Conservation (phyloP, 2,888 invertebrate genomes). For the Scotopteryx bipunctaria region DNA sequence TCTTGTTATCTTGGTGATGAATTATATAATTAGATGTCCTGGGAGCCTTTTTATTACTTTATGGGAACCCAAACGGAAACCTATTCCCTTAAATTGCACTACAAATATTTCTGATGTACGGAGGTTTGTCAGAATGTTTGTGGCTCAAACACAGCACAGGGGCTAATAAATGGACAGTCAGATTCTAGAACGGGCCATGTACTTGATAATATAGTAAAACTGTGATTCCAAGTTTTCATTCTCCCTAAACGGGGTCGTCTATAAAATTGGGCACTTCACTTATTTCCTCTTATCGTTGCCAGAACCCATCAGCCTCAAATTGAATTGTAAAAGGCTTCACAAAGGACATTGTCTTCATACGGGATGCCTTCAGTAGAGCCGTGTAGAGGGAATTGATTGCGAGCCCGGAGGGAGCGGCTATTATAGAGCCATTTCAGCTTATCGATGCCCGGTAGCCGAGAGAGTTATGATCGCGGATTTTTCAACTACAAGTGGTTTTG, state of each 20-base stretch:
- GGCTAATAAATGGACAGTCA: not conserved
- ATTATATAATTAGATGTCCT: slow-evolving; percentile 7
- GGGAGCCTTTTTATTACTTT: not conserved
- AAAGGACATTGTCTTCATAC: slow-evolving; percentile 31
- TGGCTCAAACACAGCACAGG: no score
- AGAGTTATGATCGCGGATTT: slow-evolving; percentile 24
- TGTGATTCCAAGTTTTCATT: slow-evolving; percentile 14
- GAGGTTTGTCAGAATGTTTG: no score
- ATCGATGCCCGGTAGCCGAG: slow-evolving; percentile 39
- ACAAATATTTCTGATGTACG: no score
- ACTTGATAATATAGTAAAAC: slow-evolving; percentile 1
- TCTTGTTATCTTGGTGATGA: slow-evolving; percentile 1
- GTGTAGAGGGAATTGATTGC: slow-evolving; percentile 43
- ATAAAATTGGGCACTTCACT: slow-evolving; percentile 22
- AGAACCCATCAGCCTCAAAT: slow-evolving; percentile 24
- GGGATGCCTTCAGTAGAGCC: slow-evolving; percentile 20
- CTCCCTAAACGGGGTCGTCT: slow-evolving; percentile 11
- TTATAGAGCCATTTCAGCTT: slow-evolving; percentile 44
- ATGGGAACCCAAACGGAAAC: no score
- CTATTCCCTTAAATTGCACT: no score
- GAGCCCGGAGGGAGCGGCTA: slow-evolving; percentile 37
- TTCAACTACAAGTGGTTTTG: slow-evolving; percentile 21
- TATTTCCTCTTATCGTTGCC: slow-evolving; percentile 25
- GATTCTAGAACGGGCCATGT: not conserved
- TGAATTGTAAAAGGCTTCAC: slow-evolving; percentile 27